Evolutionary conservation across 2,888 invertebrate species (phyloP).

Genomic region (Amaurobius ferox): DNA sequence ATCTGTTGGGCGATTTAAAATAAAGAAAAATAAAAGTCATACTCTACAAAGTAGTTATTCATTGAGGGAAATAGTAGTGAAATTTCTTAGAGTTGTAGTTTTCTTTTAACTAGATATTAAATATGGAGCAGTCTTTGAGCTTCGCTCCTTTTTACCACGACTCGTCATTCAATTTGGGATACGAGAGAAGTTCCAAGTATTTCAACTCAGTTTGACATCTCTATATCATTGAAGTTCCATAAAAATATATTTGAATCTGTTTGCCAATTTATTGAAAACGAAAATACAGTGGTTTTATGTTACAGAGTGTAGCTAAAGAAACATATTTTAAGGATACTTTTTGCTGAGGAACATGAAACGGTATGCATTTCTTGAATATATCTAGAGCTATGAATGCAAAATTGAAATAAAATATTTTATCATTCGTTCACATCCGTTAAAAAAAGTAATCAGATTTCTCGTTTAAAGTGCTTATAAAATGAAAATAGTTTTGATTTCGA

Average conservation of each 20-base stretch:
- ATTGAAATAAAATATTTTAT: no score
- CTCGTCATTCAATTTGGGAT: not conserved
- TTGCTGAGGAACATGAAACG: not conserved
- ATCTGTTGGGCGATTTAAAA: no score
- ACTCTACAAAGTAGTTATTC: no score
- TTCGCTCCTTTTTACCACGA: not conserved
- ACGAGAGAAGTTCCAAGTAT: not conserved
- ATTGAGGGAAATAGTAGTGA: no score
- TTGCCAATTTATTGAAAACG: conserved; percentile 16
- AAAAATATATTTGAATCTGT: conserved; percentile 13
- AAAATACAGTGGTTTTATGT: not conserved
- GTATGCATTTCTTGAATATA: not conserved
- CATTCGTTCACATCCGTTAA: no score
- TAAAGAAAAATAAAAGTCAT: no score
- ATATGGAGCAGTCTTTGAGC: not conserved
- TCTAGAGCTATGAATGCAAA: no score
- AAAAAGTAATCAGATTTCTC: no score
- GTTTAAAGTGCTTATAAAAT: no score
- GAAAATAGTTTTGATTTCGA: no score
- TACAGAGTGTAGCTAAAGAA: conserved; percentile 1
- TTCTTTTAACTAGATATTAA: not conserved
- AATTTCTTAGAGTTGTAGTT: no score
- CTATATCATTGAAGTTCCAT: not conserved
- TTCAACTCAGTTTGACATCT: not conserved
- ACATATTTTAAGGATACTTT: not conserved